Evolutionary conservation across 92 coral and sea anemone genomes (phyloP).

Genomic region (Nematostella vectensis): DNA sequence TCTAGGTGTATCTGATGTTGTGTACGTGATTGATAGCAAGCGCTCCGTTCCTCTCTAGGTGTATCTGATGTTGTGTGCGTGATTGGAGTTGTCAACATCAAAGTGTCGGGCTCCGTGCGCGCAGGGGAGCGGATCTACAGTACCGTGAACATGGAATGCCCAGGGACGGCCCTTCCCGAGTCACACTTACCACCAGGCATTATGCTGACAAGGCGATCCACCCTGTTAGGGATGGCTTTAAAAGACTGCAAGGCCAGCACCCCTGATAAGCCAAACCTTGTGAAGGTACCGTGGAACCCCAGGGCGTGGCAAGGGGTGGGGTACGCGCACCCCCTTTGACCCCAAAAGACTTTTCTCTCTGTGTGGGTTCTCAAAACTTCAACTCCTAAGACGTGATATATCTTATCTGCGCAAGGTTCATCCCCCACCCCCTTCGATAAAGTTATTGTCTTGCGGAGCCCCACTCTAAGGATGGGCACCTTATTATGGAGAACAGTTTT

Average conservation of each 20-base stretch:
- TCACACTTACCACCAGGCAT: constrained; percentile 73
- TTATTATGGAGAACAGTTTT: too few species aligned
- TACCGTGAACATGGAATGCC: constrained; percentile 37
- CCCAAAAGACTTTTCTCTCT: too few species aligned
- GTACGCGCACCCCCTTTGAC: too few species aligned
- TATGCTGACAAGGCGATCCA: constrained; percentile 23
- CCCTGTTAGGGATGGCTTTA: constrained; percentile 46
- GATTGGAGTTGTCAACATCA: constrained; percentile 88
- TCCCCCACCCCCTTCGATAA: too few species aligned
- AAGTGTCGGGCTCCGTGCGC: constrained; percentile 68
- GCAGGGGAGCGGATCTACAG: constrained; percentile 92
- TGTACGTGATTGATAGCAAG: too few species aligned
- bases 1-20: too few species aligned
- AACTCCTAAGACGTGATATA: too few species aligned
- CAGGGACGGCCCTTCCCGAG: constrained; percentile 93
- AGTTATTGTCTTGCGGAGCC: too few species aligned
- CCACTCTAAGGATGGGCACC: too few species aligned
- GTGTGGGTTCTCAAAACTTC: too few species aligned
- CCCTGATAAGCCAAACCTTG: constrained; percentile 46
- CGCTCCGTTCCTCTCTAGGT: too few species aligned
- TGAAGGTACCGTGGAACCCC: constrained; percentile 10
- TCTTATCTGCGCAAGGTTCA: too few species aligned
- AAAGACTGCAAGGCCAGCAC: constrained; percentile 36
- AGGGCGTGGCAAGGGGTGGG: not conserved
- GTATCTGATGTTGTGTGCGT: constrained; percentile 75